Evolutionary conservation across 1,140 invertebrate genomes (phyloP).

Genomic region (Drusus annulatus): DNA sequence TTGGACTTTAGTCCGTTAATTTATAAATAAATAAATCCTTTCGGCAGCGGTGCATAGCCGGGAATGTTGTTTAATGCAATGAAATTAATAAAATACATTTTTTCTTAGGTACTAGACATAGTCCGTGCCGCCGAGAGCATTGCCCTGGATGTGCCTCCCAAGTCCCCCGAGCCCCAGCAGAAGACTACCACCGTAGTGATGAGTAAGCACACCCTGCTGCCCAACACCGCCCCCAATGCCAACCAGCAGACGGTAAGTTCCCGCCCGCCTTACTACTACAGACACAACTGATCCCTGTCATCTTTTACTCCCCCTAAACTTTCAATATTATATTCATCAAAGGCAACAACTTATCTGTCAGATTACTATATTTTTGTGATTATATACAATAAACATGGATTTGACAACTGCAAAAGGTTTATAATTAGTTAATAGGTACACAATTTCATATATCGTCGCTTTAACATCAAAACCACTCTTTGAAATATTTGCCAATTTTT

Average conservation of each 20-base stretch:
- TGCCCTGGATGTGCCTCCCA: conserved; percentile 80
- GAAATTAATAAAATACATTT: too few relatives aligned
- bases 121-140: conserved; percentile 90
- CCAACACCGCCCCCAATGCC: conserved; percentile 61
- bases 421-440: not conserved
- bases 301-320: not conserved
- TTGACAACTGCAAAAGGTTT: not conserved
- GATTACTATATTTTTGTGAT: too few relatives aligned
- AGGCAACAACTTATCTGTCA: too few relatives aligned
- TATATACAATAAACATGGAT: too few relatives aligned
- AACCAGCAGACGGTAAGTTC: conserved; percentile 62
- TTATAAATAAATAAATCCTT: too few relatives aligned
- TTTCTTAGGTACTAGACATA: conserved; percentile 84
- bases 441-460: too few relatives aligned
- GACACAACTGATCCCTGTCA: conserved; percentile 6
- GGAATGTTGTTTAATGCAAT: too few relatives aligned
- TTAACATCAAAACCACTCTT: too few relatives aligned
- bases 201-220: conserved; percentile 88
- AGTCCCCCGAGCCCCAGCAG: conserved; percentile 84
- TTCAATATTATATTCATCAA: not conserved
- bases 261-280: not conserved
- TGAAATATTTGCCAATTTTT: too few relatives aligned
- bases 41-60: too few relatives aligned
- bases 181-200: conserved; percentile 95
- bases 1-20: too few relatives aligned